Conservation (phyloP, 2,797 vertebrate species). For the Protosalanx chinensis region DNA sequence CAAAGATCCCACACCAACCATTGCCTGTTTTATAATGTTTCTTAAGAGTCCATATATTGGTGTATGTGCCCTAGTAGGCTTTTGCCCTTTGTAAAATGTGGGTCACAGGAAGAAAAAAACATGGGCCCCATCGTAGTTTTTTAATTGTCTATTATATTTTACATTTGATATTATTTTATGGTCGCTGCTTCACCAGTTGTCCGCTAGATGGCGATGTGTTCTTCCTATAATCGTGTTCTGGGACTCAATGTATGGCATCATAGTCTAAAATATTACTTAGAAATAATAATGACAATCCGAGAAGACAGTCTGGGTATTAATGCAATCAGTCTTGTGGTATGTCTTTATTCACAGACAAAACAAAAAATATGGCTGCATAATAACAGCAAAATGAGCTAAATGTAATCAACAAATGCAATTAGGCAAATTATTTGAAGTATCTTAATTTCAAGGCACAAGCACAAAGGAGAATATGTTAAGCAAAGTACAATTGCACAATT, state of each 20-base stretch:
- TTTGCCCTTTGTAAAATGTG: no score
- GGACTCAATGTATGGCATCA: neutral
- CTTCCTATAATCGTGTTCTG: neutral
- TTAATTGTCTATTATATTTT: neutral
- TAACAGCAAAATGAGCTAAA: neutral
- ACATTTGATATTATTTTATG: neutral
- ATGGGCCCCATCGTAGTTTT: no score
- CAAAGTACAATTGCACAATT: neutral
- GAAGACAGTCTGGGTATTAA: neutral
- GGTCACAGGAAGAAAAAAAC: no score
- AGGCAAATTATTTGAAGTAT: neutral
- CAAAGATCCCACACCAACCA: no score
- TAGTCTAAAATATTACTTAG: neutral
- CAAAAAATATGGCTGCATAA: neutral
- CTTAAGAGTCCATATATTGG: no score
- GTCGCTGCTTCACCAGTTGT: neutral
- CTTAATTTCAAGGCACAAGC: neutral
- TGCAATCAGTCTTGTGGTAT: neutral
- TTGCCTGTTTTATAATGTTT: no score
- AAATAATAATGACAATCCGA: neutral
- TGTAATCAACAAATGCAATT: neutral
- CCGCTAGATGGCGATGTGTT: constrained; percentile 57
- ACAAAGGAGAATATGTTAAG: neutral
- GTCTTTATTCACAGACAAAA: neutral
- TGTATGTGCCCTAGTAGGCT: no score